These are phyloP conservation scores for Hofmannophila pseudospretella DNA, from an alignment of 2,888 invertebrate genomes.

Conservation along the genomic window DNA sequence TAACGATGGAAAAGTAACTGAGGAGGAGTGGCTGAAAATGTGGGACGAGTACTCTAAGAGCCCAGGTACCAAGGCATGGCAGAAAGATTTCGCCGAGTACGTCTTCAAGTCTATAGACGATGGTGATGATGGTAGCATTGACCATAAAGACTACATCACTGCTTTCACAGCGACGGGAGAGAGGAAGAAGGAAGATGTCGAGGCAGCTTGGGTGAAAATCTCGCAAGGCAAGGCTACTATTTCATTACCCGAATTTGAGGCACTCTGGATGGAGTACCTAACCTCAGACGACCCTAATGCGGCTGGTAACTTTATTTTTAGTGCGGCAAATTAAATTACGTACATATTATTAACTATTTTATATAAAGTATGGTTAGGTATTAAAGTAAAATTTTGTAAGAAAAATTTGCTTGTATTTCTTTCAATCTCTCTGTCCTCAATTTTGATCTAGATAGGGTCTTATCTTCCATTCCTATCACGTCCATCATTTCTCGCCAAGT, in stretches of 20 bases:
- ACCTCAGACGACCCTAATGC: conserved; percentile 86
- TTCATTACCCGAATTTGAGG: conserved; percentile 29
- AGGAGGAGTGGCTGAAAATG: conserved; percentile 84
- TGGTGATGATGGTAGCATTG: not conserved
- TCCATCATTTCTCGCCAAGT: too few species aligned
- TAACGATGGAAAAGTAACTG: conserved; percentile 87
- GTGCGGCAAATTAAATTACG: too few species aligned
- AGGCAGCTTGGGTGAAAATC: conserved; percentile 44
- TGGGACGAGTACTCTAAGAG: not conserved
- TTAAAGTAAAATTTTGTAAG: too few species aligned
- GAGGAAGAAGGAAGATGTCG: conserved; percentile 27
- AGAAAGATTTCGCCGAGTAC: not conserved
- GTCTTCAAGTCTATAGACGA: not conserved
- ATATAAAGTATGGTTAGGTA: too few species aligned
- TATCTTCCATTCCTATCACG: too few species aligned
- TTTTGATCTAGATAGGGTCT: too few species aligned
- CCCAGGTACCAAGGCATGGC: not conserved
- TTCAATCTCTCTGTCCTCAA: too few species aligned
- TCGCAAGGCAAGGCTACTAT: not conserved
- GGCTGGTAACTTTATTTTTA: conserved; percentile 91
- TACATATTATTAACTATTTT: too few species aligned
- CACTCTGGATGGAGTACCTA: conserved; percentile 92
- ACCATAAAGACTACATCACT: not conserved
- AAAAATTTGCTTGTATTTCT: too few species aligned
- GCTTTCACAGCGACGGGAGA: not conserved